Evolutionary conservation across 2,113 vertebrate genomes (phyloP).

Genomic region (Epinephelus fuscoguttatus): DNA sequence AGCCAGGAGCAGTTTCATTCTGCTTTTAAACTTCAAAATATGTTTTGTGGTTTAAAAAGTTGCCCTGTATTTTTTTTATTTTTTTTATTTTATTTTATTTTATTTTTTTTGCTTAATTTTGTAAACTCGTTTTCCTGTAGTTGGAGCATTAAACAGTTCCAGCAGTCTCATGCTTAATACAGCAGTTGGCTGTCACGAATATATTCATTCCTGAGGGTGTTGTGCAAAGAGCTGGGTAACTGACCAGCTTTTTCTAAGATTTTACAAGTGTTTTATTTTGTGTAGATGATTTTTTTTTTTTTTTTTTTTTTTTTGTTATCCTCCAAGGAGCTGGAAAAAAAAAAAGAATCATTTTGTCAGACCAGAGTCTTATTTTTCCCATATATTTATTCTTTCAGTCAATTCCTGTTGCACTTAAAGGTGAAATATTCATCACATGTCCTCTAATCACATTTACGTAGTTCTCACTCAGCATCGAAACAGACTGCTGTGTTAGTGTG

Average conservation of each 20-base stretch:
- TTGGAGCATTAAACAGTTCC: constrained; percentile 17
- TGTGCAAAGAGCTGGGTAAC: not conserved
- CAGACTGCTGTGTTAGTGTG: not conserved
- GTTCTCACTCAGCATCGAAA: not conserved
- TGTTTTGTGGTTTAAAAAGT: constrained; percentile 43
- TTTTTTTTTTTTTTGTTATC: not conserved
- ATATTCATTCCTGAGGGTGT: not conserved
- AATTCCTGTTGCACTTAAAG: not conserved
- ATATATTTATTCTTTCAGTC: not conserved
- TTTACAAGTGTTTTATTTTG: not conserved
- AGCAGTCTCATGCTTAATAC: not conserved
- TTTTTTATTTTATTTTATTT: no score
- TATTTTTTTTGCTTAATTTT: not conserved
- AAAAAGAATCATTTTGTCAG: not conserved
- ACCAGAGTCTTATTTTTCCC: not conserved
- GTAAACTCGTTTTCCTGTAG: not conserved
- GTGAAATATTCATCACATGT: not conserved
- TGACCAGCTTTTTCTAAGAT: not conserved
- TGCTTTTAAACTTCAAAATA: constrained; percentile 49
- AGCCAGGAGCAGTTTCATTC: constrained; percentile 52
- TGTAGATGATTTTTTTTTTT: not conserved
- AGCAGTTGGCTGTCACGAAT: constrained; percentile 1
- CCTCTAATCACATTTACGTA: not conserved
- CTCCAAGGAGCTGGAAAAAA: not conserved
- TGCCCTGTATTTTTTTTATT: constrained; percentile 30